A percentile compares a stretch with the other conserved stretches of the same genome.
Conservation (phyloP, 2,797 vertebrate genomes). For the Balearica regulorum region DNA sequence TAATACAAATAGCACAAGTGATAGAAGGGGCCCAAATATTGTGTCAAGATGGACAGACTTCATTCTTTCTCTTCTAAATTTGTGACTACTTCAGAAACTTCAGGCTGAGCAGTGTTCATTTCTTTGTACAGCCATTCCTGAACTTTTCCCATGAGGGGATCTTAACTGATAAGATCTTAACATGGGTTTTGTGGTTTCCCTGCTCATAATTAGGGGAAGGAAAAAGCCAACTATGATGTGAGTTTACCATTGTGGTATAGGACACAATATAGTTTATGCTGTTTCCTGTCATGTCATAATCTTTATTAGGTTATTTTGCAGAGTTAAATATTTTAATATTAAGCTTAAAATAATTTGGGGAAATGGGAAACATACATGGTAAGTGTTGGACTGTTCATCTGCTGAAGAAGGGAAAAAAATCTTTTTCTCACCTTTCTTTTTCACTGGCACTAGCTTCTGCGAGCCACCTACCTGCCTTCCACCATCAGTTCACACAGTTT, state of each 20-base stretch:
- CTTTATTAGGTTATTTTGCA: background rate
- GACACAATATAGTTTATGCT: background rate
- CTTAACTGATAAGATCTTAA: conserved; percentile 7
- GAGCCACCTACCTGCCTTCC: background rate
- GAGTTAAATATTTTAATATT: background rate
- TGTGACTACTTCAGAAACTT: background rate
- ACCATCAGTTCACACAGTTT: background rate
- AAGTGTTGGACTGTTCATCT: background rate
- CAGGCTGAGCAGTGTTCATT: background rate
- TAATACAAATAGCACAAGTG: background rate
- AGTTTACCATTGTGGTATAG: background rate
- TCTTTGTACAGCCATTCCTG: background rate
- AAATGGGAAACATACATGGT: background rate
- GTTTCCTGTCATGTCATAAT: background rate
- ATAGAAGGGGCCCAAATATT: background rate
- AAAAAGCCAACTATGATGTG: background rate
- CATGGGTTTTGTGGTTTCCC: conserved; percentile 8
- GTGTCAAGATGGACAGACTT: background rate
- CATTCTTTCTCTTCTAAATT: background rate
- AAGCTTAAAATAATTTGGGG: background rate
- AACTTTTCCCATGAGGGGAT: background rate
- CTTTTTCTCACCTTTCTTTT: background rate
- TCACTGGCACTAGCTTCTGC: background rate
- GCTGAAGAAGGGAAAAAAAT: background rate
- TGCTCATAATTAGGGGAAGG: background rate